Conservation (phyloP, 1,140 invertebrate genomes). For the Helicoverpa zea region DNA sequence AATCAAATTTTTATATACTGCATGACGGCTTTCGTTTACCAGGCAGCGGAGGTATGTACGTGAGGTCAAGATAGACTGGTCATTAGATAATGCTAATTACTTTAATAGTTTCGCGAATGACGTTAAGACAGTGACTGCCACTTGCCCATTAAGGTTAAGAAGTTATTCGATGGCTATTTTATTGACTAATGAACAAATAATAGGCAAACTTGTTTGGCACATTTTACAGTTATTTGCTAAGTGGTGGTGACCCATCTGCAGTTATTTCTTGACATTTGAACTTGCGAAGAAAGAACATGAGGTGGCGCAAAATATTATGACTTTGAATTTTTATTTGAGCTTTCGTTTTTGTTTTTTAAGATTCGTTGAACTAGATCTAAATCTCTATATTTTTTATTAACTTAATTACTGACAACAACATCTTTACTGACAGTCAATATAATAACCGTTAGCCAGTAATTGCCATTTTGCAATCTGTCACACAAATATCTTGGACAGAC, state of each 20-base stretch:
- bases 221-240: background rate
- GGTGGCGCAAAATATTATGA: background rate
- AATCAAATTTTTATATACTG: background rate
- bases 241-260: background rate
- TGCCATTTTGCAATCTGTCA: conserved; percentile 25
- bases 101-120: conserved; percentile 21
- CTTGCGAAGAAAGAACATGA: background rate
- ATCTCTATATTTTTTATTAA: conserved; percentile 29
- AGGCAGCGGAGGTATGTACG: background rate
- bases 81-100: conserved; percentile 8
- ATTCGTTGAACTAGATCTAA: conserved; percentile 7
- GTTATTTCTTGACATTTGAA: conserved; percentile 5
- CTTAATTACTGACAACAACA: conserved; percentile 10
- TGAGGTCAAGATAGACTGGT: background rate
- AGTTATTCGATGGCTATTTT: conserved; percentile 8
- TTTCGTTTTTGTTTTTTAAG: background rate
- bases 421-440: conserved; percentile 13
- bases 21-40: background rate
- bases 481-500: background rate
- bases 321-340: background rate
- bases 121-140: conserved; percentile 20
- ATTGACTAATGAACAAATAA: conserved; percentile 9
- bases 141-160: conserved; percentile 8
- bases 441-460: conserved; percentile 18
- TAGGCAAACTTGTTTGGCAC: background rate